These are phyloP conservation scores for Solenopsis invicta DNA, from an alignment of 1,140 invertebrate species.

Conservation along the genomic window DNA sequence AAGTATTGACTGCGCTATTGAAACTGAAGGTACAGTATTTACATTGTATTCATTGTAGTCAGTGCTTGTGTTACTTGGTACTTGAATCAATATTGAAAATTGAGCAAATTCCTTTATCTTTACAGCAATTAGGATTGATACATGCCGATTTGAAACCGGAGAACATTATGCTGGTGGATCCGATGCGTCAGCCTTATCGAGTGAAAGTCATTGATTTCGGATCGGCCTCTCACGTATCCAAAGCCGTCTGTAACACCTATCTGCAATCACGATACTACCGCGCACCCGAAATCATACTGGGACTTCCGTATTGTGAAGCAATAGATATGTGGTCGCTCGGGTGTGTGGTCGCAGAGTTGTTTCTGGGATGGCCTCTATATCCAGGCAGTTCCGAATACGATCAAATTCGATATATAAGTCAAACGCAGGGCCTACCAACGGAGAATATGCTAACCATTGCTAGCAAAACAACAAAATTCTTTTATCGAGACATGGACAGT, in stretches of 20 bases:
- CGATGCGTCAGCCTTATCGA: conserved; percentile 97
- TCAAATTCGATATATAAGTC: conserved; percentile 97
- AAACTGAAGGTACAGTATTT: conserved; percentile 94
- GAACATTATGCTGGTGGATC: conserved; percentile 99
- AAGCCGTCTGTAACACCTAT: conserved; percentile 99
- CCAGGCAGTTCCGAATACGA: conserved; percentile 99
- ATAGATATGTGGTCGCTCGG: conserved; percentile 99
- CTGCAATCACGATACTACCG: conserved; percentile 99
- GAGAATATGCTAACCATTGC: conserved; percentile 99
- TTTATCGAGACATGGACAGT: conserved; percentile 98
- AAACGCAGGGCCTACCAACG: conserved; percentile 97
- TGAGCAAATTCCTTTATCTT: conserved; percentile 61
- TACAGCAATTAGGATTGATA: conserved; percentile 98
- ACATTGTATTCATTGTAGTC: neutral
- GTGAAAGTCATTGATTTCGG: conserved; percentile 99
- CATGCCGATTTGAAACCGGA: conserved; percentile 99
- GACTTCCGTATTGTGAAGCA: conserved; percentile 99
- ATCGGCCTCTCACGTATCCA: conserved; percentile 99
- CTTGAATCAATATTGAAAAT: neutral
- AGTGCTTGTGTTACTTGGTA: no score
- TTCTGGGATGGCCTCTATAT: conserved; percentile 99
- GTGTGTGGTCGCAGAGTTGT: conserved; percentile 99
- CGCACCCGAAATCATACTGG: conserved; percentile 99
- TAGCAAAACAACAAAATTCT: conserved; percentile 99
- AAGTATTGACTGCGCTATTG: conserved; percentile 98